Percentiles rank a stretch among this genome's conserved stretches.
phyloP scores from a whole-genome alignment of 1,140 invertebrate genomes.

The Neodiprion virginianus region DNA sequence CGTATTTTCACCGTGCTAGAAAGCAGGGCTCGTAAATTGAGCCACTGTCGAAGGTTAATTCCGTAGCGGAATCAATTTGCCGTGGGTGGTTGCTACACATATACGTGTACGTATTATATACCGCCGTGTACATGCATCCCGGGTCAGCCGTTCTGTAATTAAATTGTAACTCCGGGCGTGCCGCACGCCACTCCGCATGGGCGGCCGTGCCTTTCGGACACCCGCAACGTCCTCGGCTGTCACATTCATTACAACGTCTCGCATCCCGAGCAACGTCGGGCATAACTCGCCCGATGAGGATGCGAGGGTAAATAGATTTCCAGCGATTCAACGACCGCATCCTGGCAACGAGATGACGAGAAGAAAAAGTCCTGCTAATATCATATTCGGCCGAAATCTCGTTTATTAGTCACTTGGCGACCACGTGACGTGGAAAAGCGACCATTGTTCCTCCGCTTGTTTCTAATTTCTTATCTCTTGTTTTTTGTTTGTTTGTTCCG shows the following conservation, averaged over 20 bases:
- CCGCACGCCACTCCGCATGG: conserved; percentile 61
- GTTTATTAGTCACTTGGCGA: too few relatives aligned
- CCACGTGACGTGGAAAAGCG: too few relatives aligned
- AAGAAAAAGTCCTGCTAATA: too few relatives aligned
- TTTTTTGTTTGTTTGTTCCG: background rate
- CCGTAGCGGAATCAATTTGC: conserved; percentile 63
- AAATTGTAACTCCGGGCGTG: conserved; percentile 62
- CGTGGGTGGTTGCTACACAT: conserved; percentile 62
- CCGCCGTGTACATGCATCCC: conserved; percentile 5
- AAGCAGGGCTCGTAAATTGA: conserved; percentile 52
- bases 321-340: too few relatives aligned
- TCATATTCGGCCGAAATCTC: too few relatives aligned
- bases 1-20: background rate
- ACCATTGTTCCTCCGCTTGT: too few relatives aligned
- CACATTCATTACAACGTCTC: conserved; percentile 41
- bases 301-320: too few relatives aligned
- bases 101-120: conserved; percentile 24
- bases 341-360: too few relatives aligned
- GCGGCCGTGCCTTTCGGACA: conserved; percentile 53
- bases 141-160: conserved; percentile 53
- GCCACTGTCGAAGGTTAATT: conserved; percentile 52
- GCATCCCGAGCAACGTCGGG: too few relatives aligned
- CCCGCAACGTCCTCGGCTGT: conserved; percentile 41
- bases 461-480: background rate
- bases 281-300: too few relatives aligned